phyloP scores from a whole-genome alignment of 2,113 vertebrate genomes.

The Sceloporus undulatus region DNA sequence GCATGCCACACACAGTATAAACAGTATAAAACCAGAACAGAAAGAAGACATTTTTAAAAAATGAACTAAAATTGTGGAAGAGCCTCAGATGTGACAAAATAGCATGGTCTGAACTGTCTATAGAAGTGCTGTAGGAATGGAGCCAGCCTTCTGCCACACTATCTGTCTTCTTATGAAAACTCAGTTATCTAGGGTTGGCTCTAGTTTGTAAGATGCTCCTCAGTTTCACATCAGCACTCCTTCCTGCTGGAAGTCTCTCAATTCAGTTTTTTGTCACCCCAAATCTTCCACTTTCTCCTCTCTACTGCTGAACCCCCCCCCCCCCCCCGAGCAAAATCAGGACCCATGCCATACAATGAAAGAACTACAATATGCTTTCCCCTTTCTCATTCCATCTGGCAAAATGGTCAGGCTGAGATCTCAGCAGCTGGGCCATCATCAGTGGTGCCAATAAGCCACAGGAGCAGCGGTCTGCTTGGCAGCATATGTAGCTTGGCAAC shows the following conservation, averaged over 20 bases:
- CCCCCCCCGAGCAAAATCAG: neutral
- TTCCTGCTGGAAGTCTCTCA: neutral
- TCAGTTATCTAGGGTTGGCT: neutral
- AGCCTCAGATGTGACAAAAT: too few relatives aligned
- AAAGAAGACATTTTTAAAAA: too few relatives aligned
- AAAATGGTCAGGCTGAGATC: neutral
- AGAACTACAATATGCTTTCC: neutral
- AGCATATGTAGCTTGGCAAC: neutral
- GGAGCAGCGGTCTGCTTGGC: neutral
- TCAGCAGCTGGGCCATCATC: neutral
- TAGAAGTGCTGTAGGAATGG: too few relatives aligned
- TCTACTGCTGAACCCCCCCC: too few relatives aligned
- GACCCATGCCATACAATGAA: neutral
- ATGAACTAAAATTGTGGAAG: too few relatives aligned
- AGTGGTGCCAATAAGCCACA: neutral
- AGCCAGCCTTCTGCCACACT: neutral
- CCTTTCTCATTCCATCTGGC: neutral
- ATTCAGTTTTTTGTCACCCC: too few relatives aligned
- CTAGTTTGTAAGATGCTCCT: neutral
- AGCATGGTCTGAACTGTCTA: too few relatives aligned
- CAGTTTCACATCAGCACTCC: neutral
- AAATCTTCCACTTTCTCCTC: neutral
- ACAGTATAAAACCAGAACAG: too few relatives aligned
- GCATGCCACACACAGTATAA: neutral
- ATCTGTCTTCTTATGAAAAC: neutral